A percentile compares a stretch with the other conserved stretches of the same genome.
phyloP scores from a whole-genome alignment of 2,888 invertebrate species.

The Amblyjoppa proteus region DNA sequence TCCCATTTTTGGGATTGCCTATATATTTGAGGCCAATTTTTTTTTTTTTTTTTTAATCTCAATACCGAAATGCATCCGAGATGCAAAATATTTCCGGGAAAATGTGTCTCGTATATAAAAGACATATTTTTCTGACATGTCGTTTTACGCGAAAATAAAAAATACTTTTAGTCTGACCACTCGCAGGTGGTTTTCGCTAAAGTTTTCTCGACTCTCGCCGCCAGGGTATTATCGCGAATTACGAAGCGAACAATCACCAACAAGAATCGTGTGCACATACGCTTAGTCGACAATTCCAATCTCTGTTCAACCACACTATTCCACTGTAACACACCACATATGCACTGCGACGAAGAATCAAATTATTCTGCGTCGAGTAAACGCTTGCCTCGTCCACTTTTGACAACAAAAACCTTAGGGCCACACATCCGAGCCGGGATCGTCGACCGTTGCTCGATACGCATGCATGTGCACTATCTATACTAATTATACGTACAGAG shows the following conservation, averaged over 20 bases:
- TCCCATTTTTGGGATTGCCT: too few species aligned
- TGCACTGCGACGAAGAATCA: not conserved
- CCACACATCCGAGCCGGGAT: slow-evolving; percentile 47
- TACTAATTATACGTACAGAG: slow-evolving; percentile 45
- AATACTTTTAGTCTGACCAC: not conserved
- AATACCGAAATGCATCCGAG: too few species aligned
- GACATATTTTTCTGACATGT: too few species aligned
- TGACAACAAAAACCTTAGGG: not conserved
- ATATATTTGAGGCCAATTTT: too few species aligned
- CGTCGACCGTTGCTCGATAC: slow-evolving; percentile 73
- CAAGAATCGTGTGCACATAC: slow-evolving; percentile 1
- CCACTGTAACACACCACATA: slow-evolving; percentile 10
- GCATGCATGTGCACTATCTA: slow-evolving; percentile 74
- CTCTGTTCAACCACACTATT: slow-evolving; percentile 33
- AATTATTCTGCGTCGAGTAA: slow-evolving; percentile 1
- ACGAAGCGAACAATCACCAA: not conserved
- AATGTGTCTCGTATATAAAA: too few species aligned
- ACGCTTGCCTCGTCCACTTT: slow-evolving; percentile 23
- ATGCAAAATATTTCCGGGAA: too few species aligned
- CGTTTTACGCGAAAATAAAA: too few species aligned
- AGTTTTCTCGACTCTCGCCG: not conserved
- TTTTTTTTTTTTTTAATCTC: too few species aligned
- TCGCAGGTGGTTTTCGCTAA: not conserved
- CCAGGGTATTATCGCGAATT: not conserved
- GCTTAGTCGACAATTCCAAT: slow-evolving; percentile 24